Conservation (phyloP, 2,113 vertebrate species). For the Zosterops lateralis region DNA sequence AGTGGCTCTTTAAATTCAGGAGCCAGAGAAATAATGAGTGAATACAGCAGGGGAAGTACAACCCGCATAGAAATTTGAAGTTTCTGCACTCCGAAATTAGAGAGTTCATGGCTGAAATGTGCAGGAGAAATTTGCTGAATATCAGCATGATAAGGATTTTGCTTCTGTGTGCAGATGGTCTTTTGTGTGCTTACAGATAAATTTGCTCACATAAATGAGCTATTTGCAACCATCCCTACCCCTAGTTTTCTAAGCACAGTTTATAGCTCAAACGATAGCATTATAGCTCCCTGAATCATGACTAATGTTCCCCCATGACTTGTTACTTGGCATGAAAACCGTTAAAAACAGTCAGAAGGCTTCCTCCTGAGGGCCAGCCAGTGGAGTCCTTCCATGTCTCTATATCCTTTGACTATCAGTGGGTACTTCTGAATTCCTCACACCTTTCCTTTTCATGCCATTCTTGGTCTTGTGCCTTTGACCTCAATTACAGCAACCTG, state of each 20-base stretch:
- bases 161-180: neutral
- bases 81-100: neutral
- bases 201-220: neutral
- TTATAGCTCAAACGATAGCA: neutral
- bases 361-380: neutral
- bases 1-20: neutral
- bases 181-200: neutral
- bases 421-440: neutral
- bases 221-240: neutral
- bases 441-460: neutral
- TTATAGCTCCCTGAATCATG: conserved; percentile 7
- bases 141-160: neutral
- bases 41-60: neutral
- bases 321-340: conserved; percentile 2
- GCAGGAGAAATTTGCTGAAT: neutral
- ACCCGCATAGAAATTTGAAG: neutral
- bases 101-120: neutral
- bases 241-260: neutral
- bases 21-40: neutral
- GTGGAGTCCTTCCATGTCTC: neutral
- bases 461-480: neutral
- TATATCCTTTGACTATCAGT: neutral
- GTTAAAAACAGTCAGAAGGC: neutral
- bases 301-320: conserved; percentile 6
- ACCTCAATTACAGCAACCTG: neutral